Percentiles rank a stretch among this genome's conserved stretches.
Conservation (phyloP, 1,140 invertebrate genomes). For the Drosophila auraria region DNA sequence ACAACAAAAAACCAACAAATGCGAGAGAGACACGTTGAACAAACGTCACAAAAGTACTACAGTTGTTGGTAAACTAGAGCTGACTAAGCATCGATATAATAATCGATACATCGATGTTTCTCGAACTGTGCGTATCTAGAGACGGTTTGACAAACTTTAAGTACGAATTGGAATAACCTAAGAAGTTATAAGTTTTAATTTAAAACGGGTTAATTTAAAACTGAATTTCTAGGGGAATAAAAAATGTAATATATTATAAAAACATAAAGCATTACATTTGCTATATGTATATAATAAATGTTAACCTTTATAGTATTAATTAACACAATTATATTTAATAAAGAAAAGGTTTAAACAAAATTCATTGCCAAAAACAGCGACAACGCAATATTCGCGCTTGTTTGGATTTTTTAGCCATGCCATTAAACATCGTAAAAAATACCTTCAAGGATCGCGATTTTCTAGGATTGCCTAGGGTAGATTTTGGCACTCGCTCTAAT, state of each 20-base stretch:
- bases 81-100: neutral
- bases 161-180: no score
- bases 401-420: neutral
- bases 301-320: no score
- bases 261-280: no score
- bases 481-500: constrained; percentile 63
- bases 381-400: neutral
- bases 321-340: no score
- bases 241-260: no score
- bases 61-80: neutral
- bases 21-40: neutral
- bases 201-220: no score
- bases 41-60: neutral
- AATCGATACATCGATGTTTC: neutral
- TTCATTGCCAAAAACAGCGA: neutral
- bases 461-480: constrained; percentile 6
- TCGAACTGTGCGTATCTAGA: neutral
- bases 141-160: no score
- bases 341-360: neutral
- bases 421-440: neutral
- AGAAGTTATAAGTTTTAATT: no score
- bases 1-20: neutral
- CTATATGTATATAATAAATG: no score
- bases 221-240: no score
- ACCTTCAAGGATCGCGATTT: constrained; percentile 10